Conservation (phyloP, 2,113 vertebrate genomes). For the Macroglossus sobrinus region DNA sequence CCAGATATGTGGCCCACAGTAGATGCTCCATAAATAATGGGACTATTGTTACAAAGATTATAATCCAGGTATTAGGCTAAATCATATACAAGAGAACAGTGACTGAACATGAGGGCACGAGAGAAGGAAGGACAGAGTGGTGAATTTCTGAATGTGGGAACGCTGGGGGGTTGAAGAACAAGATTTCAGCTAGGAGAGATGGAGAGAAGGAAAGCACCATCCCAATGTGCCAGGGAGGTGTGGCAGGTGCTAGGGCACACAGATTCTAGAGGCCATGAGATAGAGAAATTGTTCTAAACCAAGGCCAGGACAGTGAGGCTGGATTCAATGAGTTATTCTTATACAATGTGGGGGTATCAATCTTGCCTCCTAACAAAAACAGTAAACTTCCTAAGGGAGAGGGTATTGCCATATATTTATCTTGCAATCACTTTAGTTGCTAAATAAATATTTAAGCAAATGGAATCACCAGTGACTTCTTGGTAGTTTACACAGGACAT, state of each 20-base stretch:
- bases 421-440: neutral
- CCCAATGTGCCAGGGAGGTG: neutral
- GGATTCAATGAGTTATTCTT: neutral
- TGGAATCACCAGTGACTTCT: neutral
- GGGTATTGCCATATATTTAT: neutral
- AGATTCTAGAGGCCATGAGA: neutral
- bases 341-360: neutral
- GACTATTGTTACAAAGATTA: neutral
- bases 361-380: neutral
- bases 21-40: neutral
- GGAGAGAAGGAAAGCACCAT: neutral
- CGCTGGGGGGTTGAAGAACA: neutral
- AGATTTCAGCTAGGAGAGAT: neutral
- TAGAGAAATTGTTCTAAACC: neutral
- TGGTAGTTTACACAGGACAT: slow-evolving; percentile 32
- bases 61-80: neutral
- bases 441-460: slow-evolving; percentile 47
- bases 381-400: neutral
- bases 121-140: neutral
- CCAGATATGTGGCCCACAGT: neutral
- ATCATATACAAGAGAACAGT: neutral
- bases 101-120: too few relatives aligned
- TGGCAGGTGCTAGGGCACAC: neutral
- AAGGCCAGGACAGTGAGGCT: neutral
- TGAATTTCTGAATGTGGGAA: neutral